Evolutionary conservation across 1,140 invertebrate genomes (phyloP), one percentile per base, ranked within the genome.

Genomic region (Chelonus insularis): DNA sequence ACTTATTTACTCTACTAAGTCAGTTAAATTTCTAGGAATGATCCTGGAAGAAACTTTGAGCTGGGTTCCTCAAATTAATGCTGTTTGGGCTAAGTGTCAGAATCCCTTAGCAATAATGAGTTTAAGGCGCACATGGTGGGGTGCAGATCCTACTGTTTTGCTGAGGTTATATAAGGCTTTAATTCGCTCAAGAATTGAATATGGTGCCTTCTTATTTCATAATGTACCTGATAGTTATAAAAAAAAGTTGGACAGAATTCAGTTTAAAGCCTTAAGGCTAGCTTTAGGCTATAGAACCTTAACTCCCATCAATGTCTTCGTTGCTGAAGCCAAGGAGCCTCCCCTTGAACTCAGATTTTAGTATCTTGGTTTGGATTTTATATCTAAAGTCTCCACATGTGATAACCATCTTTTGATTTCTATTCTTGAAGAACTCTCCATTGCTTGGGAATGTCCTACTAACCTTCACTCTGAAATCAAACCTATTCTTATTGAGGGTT

Each of bases 101-200:
- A 55, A 21, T 12, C 14, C 55, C 18, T 4, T 55, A 16, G 29
- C 56, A 11, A 37, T 62, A n/a, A 57, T 34, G 20, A 57, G 43
- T 50, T 11, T 52, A 14, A 29, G 12, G 20, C 6, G 36, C 21
- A 25, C 57, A n/a, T n/a, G 43, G 62, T 41, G 50, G 62, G 50
- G 62, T 45, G n/a, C 36, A 9, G 25, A 59, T 14, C 57, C 63
- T 8, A 0, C 11, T 1, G 32, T 51, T 1, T 14, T 64, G 11
- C 5, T 57, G 0, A 34, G 11, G 14, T 20, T 60, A 1, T 64
- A 64, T 37, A 60, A 50, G 55, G 58, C 39, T 11, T 50, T 43
- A 20, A 29, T 64, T 5, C 12, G 57, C 0, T 57, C 63, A 6
- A 37, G 54, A 14, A 48, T 64, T 5, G 57, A 64, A 25, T 64